Percentiles rank a stretch among this genome's conserved stretches.
phyloP scores from a whole-genome alignment of 2,113 vertebrate genomes.

The Plestiodon gilberti region DNA sequence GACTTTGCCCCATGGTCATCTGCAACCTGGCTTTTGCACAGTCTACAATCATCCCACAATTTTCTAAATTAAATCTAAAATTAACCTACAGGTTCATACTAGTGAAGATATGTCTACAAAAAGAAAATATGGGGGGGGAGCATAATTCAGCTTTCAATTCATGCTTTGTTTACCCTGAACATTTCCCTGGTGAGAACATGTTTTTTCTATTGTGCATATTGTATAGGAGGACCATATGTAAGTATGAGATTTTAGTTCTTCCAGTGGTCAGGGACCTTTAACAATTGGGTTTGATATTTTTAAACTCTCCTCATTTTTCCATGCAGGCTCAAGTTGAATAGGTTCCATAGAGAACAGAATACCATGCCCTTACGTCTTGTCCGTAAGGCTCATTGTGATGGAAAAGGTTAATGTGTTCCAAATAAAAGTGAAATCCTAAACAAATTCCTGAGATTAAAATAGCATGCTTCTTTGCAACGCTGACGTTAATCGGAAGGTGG shows the following conservation, averaged over 20 bases:
- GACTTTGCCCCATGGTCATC: too few relatives aligned
- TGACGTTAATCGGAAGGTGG: slow-evolving; percentile 53
- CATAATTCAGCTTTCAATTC: slow-evolving; percentile 5
- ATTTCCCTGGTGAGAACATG: not conserved
- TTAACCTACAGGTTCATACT: not conserved
- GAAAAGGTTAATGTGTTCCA: slow-evolving; percentile 66
- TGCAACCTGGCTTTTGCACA: too few relatives aligned
- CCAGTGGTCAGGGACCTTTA: slow-evolving; percentile 28
- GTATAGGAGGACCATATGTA: not conserved
- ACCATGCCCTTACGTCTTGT: not conserved
- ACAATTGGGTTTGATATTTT: slow-evolving; percentile 65
- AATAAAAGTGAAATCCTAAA: slow-evolving; percentile 72
- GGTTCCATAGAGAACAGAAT: not conserved
- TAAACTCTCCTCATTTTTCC: slow-evolving; percentile 50
- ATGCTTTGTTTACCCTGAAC: accelerated
- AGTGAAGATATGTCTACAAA: too few relatives aligned
- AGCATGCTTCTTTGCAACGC: slow-evolving; percentile 30
- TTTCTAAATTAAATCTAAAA: not conserved
- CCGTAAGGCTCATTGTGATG: slow-evolving; percentile 65
- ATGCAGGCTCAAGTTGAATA: slow-evolving; percentile 45
- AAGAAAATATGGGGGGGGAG: not conserved
- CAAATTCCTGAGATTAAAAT: slow-evolving; percentile 66
- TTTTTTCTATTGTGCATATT: not conserved
- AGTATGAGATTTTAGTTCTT: slow-evolving; percentile 44
- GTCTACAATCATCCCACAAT: not conserved